Base-by-base conservation (phyloP, 1,140 invertebrate species). In the Bombus breviceps region DNA sequence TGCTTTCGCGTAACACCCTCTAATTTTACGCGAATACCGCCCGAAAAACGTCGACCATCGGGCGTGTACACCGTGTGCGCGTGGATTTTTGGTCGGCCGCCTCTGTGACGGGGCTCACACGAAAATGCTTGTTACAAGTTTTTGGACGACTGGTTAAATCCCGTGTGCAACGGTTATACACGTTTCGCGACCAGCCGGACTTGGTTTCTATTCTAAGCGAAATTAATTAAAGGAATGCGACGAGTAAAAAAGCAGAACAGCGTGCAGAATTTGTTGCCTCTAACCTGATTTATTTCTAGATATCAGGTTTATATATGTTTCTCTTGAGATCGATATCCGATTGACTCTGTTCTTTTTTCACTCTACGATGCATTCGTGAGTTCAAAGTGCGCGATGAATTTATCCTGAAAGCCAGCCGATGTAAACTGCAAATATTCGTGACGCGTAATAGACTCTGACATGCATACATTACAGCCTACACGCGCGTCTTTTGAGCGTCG, bases 401-500 rank as follows among this genome's bases (percentile, higher is more conserved):
- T 64, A 59, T 18, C 62, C 66, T 8, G 10, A 22, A 39, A 37
- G 57, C n/a, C 15, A 37, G 59, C 39, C 47, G 34, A 69, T 47
- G 75, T 53, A 73, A 64, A 84, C 34, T 37, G 76, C 75, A 88
- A 85, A 88, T 85, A 83, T 88, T 84, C 76, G 57, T 59, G 69
- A 62, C 53, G 22, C 57, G 71, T 43, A 57, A 71, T 28, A 62
- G 18, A 41, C 85, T 53, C 41, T 66, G 80, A 76, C 72, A 72
- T 43, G 71, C 53, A 47, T 71, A 64, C 68, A 41, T 73, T 53
- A 62, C 41, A 13, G 39, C 64, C 53, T 69, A 75, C 62, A 72
- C 62, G 79, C 69, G 59, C 39, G 71, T 76, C 69, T 59, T 83
- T 79, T 71, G 47, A 89, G 43, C 28, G 69, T 32, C 53, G 75